phyloP scores from a whole-genome alignment of 2,888 invertebrate species.

The Autographa pulchrina region DNA sequence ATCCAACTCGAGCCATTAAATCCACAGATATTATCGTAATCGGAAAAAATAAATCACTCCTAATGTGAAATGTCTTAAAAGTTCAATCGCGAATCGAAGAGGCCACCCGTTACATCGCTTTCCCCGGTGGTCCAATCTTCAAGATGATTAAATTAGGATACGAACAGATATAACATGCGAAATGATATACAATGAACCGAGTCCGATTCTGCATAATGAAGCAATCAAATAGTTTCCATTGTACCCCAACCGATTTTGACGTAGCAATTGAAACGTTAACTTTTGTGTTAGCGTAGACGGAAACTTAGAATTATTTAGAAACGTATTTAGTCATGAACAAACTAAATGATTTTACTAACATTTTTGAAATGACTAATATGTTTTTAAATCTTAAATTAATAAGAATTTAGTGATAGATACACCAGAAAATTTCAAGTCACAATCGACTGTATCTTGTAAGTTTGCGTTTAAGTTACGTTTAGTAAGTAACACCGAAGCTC shows the following conservation, averaged over 20 bases:
- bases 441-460: constrained; percentile 46
- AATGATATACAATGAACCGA: constrained; percentile 87
- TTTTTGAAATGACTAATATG: background rate
- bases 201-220: constrained; percentile 86
- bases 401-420: background rate
- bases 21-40: constrained; percentile 61
- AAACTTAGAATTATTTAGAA: background rate
- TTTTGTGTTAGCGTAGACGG: constrained; percentile 52
- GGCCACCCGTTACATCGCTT: constrained; percentile 81
- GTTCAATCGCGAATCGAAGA: constrained; percentile 78
- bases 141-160: constrained; percentile 88
- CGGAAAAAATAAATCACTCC: constrained; percentile 69
- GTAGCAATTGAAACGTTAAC: constrained; percentile 64
- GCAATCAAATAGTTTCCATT: constrained; percentile 87
- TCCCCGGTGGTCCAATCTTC: constrained; percentile 88
- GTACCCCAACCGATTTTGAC: constrained; percentile 70
- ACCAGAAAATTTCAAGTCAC: constrained; percentile 32
- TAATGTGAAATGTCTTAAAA: constrained; percentile 74
- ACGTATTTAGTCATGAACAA: background rate
- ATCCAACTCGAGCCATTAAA: constrained; percentile 48
- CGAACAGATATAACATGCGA: constrained; percentile 86
- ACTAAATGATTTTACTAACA: background rate
- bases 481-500: constrained; percentile 60
- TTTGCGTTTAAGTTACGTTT: constrained; percentile 67
- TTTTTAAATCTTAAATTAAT: background rate